phyloP scores from a whole-genome alignment of 2,113 vertebrate genomes.

The Catagonus wagneri region DNA sequence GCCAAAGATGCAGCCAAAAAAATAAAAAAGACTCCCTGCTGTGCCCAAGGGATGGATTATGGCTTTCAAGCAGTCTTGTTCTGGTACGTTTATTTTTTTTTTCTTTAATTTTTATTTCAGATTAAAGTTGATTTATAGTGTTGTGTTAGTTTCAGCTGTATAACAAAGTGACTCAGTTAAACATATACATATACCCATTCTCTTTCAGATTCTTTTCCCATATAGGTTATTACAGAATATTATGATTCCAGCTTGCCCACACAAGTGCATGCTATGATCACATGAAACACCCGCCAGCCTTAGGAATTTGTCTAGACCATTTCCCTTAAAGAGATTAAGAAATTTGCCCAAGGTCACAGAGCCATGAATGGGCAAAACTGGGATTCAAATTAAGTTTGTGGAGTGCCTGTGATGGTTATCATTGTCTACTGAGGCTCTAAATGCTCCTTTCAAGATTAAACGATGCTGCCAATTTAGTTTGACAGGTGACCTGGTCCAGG shows the following conservation, averaged over 20 bases:
- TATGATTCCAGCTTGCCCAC: not conserved
- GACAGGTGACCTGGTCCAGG: not conserved
- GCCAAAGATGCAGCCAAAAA: too few relatives aligned
- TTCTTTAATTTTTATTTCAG: too few relatives aligned
- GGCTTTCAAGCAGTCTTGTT: not conserved
- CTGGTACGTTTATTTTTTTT: not conserved
- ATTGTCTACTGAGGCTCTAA: not conserved
- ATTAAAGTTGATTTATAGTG: too few relatives aligned
- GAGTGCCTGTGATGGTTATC: not conserved
- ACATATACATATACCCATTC: too few relatives aligned
- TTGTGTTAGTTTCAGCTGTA: too few relatives aligned
- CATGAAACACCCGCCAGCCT: not conserved
- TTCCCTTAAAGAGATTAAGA: constrained; percentile 65
- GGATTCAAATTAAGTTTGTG: not conserved
- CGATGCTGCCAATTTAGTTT: not conserved
- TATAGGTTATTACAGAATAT: too few relatives aligned
- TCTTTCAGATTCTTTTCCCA: too few relatives aligned
- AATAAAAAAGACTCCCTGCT: not conserved
- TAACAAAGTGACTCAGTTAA: too few relatives aligned
- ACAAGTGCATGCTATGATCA: not conserved
- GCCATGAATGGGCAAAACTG: not conserved
- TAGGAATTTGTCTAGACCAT: constrained; percentile 63
- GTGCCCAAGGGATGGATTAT: not conserved
- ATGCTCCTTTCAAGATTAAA: not conserved
- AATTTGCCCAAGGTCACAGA: constrained; percentile 48